Evolutionary conservation across 2,113 vertebrate species (phyloP), one percentile per base, ranked within the genome.

Genomic region (Chelonoidis abingdonii): DNA sequence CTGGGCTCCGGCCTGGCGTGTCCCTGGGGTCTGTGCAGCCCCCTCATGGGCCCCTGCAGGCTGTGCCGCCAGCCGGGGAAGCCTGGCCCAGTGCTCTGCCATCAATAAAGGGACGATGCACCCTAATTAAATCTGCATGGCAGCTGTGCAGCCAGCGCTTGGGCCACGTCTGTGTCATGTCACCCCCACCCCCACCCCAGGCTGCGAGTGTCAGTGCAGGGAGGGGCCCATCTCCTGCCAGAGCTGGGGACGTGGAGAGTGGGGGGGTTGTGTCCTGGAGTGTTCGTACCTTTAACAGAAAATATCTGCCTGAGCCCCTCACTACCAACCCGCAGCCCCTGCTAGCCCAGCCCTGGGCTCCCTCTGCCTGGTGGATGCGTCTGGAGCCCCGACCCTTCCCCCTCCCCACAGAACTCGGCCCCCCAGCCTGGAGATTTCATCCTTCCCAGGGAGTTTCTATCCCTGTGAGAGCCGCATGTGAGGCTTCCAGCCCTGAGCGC

Each of bases 391-490:
- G 27, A 62, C 27, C 29, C 29, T 31, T 54, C 53, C 53, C 54
- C 54, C 54, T 53, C 52, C 52, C 13, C 31, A 31, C 59, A 14
- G 59, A 65, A 35, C 31, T 65, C 29, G 2, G 31, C 12, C 27
- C 59, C 59, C 27, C 29, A 35, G 6, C 59, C 31, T 31, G 29
- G 59, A 65, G 11, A 35, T 29, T 35, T 80, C 35, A n/a, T 72
- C 53, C 35, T 22, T 92, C 27, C 29, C 21, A 1, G 2, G 10
- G 35, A 2, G 0, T 0, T 5, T 56, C 8, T 65, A 69, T 13
- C 50, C 35, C 0, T 53, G 21, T 53, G 52, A 13, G 24, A 1
- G 5, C n/a, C 22, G 44, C 35, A n/a, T 1, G 0, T 0, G 8
- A 31, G 31, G 65, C 65, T 59, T 24, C 65, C 65, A 35, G 65